Percentiles rank a stretch among this genome's conserved stretches.
These are phyloP conservation scores for Orgyia antiqua DNA, from an alignment of 2,888 invertebrate genomes.

Conservation along the genomic window DNA sequence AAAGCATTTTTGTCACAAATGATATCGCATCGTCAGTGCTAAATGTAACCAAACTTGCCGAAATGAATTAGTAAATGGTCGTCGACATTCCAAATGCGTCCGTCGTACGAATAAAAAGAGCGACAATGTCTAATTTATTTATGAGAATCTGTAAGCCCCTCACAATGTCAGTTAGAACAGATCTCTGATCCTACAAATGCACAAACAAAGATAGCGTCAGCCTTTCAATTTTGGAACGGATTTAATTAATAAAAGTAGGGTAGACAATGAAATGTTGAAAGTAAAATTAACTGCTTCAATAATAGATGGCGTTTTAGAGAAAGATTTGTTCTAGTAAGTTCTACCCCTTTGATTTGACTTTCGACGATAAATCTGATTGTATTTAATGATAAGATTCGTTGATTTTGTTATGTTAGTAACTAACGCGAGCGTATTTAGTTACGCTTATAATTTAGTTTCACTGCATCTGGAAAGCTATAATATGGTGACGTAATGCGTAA, in stretches of 20 bases:
- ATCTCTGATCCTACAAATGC: constrained; percentile 30
- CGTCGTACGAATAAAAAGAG: constrained; percentile 55
- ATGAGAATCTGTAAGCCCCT: constrained; percentile 55
- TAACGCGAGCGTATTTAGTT: too few species aligned
- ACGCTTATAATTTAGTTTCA: too few species aligned
- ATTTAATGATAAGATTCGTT: not conserved
- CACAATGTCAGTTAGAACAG: constrained; percentile 50
- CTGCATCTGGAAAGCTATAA: too few species aligned
- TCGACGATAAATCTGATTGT: constrained; percentile 4
- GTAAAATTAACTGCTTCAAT: constrained; percentile 28
- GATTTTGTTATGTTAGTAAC: too few species aligned
- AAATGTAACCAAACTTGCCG: too few species aligned
- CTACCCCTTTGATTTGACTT: constrained; percentile 5
- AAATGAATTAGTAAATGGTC: constrained; percentile 71
- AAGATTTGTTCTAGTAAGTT: constrained; percentile 13
- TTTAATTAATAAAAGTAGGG: constrained; percentile 32
- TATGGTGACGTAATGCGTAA: too few species aligned
- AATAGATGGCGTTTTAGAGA: constrained; percentile 22
- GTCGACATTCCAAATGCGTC: constrained; percentile 62
- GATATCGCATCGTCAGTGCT: constrained; percentile 32
- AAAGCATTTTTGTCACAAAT: too few species aligned
- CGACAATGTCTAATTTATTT: constrained; percentile 64
- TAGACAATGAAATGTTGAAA: constrained; percentile 21
- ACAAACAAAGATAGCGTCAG: constrained; percentile 41
- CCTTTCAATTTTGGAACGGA: constrained; percentile 28